Percentiles rank a stretch among this genome's conserved stretches.
Evolutionary conservation across 2,797 vertebrate genomes (phyloP).

Genomic region (Danio jaintianensis): DNA sequence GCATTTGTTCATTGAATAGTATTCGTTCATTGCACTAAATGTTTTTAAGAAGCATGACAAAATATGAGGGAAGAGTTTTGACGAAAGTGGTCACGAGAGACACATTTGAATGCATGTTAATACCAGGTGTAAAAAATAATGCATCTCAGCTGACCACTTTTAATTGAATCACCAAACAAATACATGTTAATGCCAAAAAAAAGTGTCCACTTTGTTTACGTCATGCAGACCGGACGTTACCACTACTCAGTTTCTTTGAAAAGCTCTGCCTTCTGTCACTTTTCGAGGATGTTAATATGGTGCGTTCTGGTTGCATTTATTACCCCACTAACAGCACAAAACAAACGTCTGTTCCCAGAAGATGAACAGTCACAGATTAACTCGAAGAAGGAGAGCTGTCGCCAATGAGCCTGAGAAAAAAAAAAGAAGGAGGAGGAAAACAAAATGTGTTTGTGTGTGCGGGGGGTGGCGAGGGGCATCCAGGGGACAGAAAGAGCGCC

Average conservation of each 20-base stretch:
- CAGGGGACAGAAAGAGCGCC: conserved; percentile 73
- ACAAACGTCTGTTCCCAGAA: conserved; percentile 57
- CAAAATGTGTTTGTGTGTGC: conserved; percentile 52
- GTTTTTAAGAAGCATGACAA: too few relatives aligned
- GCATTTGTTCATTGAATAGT: too few relatives aligned
- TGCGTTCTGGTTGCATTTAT: conserved; percentile 56
- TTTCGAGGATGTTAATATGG: conserved; percentile 56
- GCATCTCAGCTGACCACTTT: neutral
- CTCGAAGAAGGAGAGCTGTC: conserved; percentile 64
- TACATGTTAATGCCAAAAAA: too few relatives aligned
- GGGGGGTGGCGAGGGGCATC: conserved; percentile 44
- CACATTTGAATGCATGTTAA: neutral
- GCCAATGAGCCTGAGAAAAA: conserved; percentile 61
- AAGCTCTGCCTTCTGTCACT: conserved; percentile 50
- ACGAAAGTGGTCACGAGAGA: too few relatives aligned
- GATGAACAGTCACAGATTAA: conserved; percentile 60
- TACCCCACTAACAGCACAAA: conserved; percentile 56
- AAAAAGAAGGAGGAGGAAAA: conserved; percentile 42
- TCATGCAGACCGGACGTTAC: conserved; percentile 13
- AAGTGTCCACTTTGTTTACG: conserved; percentile 8
- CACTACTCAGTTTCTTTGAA: neutral
- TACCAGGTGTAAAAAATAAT: neutral
- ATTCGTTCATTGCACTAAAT: too few relatives aligned
- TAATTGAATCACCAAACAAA: neutral
- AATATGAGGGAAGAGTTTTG: too few relatives aligned